phyloP scores from a whole-genome alignment of 2,113 vertebrate species.

The Acrocephalus kingi region DNA sequence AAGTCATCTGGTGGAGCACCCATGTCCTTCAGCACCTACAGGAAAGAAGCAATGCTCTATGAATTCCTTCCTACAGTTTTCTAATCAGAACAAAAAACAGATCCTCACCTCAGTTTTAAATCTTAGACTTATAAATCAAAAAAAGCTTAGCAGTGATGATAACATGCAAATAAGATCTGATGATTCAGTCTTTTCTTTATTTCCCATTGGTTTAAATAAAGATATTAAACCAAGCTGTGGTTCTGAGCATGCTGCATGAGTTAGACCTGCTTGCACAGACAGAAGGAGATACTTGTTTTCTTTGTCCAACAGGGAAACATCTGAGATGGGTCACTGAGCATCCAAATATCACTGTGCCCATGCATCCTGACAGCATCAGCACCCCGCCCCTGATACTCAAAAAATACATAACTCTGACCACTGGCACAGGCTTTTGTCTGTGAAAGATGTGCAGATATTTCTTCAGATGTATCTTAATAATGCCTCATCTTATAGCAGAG shows the following conservation, averaged over 20 bases:
- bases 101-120: not conserved
- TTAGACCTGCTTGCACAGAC: not conserved
- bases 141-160: not conserved
- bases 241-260: not conserved
- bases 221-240: not conserved
- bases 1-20: not conserved
- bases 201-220: not conserved
- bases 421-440: not conserved
- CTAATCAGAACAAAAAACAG: not conserved
- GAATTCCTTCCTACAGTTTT: not conserved
- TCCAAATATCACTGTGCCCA: not conserved
- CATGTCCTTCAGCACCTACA: not conserved
- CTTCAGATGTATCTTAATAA: not conserved
- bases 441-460: not conserved
- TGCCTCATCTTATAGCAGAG: not conserved
- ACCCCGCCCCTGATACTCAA: fast-evolving
- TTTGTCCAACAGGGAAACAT: not conserved
- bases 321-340: not conserved
- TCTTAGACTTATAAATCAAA: not conserved
- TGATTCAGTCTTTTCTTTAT: not conserved
- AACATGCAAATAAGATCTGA: not conserved
- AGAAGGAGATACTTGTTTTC: not conserved
- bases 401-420: not conserved
- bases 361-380: not conserved
- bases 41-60: not conserved